phyloP scores from a whole-genome alignment of 2,888 invertebrate species.

The Eledone cirrhosa region DNA sequence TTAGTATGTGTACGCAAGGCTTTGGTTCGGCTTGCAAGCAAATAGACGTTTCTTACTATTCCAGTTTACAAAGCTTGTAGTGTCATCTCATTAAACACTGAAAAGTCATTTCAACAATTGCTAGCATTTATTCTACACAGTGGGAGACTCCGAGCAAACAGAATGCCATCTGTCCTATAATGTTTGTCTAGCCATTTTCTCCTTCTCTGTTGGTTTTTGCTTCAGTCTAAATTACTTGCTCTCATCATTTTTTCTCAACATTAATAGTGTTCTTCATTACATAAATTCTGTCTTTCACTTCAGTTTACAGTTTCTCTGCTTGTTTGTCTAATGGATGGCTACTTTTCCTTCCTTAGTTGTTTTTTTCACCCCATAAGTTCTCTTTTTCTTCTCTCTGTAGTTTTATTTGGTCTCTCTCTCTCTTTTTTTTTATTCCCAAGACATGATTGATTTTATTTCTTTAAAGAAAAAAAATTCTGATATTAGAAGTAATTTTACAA shows the following conservation, averaged over 20 bases:
- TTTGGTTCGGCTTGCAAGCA: background rate
- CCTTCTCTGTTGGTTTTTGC: no score
- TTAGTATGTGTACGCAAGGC: no score
- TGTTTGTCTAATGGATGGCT: background rate
- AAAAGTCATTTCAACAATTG: background rate
- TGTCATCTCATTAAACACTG: background rate
- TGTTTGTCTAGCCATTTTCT: no score
- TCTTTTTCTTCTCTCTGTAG: background rate
- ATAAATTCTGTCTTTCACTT: background rate
- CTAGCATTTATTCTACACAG: no score
- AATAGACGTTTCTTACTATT: background rate
- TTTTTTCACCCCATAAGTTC: background rate
- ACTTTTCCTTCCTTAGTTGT: background rate
- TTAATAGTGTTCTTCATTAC: background rate
- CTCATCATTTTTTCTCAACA: background rate
- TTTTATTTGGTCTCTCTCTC: no score
- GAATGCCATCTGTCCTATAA: no score
- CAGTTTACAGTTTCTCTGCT: background rate
- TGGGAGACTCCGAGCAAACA: no score
- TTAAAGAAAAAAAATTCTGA: no score
- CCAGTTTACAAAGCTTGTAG: background rate
- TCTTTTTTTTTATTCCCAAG: no score
- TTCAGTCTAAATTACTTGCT: background rate
- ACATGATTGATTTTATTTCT: no score
- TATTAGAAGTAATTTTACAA: no score